These are phyloP conservation scores for Orthonyx spaldingii DNA, from an alignment of 2,113 vertebrate species.

Conservation along the genomic window DNA sequence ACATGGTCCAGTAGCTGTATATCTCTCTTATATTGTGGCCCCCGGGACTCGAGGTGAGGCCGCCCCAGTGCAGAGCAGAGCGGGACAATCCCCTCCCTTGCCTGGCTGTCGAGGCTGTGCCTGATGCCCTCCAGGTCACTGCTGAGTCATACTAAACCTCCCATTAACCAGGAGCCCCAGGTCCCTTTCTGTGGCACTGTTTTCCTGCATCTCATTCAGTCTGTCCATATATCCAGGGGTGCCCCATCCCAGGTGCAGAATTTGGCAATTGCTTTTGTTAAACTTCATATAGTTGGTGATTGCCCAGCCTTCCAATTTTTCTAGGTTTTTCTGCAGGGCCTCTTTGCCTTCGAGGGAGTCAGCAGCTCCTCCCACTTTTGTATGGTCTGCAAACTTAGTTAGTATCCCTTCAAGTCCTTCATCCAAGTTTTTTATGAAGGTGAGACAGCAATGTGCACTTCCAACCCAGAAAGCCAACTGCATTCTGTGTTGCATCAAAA, in stretches of 20 bases:
- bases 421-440: not conserved
- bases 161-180: accelerated
- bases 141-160: not conserved
- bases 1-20: not conserved
- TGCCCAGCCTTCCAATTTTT: not conserved
- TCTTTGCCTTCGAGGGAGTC: not conserved
- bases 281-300: not conserved
- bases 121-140: not conserved
- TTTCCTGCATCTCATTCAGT: not conserved
- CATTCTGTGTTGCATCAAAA: not conserved
- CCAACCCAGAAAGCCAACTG: not conserved
- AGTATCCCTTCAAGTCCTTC: not conserved
- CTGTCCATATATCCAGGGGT: not conserved
- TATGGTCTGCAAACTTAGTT: not conserved
- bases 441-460: not conserved
- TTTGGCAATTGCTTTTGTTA: not conserved
- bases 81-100: not conserved
- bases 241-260: not conserved
- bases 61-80: not conserved
- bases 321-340: not conserved
- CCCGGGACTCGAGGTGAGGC: not conserved
- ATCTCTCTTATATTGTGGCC: accelerated
- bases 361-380: not conserved
- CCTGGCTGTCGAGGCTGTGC: accelerated
- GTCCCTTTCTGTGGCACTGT: not conserved